These are phyloP conservation scores for Helicoverpa armigera DNA, from an alignment of 1,140 invertebrate genomes.

Conservation along the genomic window DNA sequence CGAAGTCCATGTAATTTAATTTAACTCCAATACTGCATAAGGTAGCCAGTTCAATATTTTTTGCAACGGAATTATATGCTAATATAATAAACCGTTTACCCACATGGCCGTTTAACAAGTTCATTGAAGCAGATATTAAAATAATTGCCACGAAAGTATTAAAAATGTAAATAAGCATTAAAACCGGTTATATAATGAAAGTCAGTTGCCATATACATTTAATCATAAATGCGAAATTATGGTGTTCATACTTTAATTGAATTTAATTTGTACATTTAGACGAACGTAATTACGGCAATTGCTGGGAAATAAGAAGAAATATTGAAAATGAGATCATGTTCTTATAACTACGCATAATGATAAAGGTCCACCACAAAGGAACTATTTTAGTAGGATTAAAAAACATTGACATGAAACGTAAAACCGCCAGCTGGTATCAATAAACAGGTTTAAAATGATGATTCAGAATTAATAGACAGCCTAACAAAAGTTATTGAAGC, in stretches of 20 bases:
- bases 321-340: slow-evolving; percentile 21
- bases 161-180: slow-evolving; percentile 46
- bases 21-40: slow-evolving; percentile 11
- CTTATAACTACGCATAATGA: slow-evolving; percentile 25
- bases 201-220: slow-evolving; percentile 11
- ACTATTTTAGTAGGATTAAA: slow-evolving; percentile 21
- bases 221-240: slow-evolving; percentile 35
- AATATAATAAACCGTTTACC: slow-evolving; percentile 39
- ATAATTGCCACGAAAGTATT: slow-evolving; percentile 44
- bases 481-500: neutral
- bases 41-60: slow-evolving; percentile 17
- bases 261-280: slow-evolving; percentile 32
- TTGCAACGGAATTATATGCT: slow-evolving; percentile 39
- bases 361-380: neutral
- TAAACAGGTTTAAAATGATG: neutral
- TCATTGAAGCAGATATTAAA: slow-evolving; percentile 45
- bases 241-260: slow-evolving; percentile 41
- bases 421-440: slow-evolving; percentile 2
- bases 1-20: slow-evolving; percentile 27
- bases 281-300: slow-evolving; percentile 20
- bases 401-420: neutral
- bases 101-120: slow-evolving; percentile 41
- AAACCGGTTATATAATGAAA: slow-evolving; percentile 31
- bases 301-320: slow-evolving; percentile 2
- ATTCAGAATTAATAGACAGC: neutral